Conservation (phyloP, 2,888 invertebrate species). For the Cremastinae sp. region DNA sequence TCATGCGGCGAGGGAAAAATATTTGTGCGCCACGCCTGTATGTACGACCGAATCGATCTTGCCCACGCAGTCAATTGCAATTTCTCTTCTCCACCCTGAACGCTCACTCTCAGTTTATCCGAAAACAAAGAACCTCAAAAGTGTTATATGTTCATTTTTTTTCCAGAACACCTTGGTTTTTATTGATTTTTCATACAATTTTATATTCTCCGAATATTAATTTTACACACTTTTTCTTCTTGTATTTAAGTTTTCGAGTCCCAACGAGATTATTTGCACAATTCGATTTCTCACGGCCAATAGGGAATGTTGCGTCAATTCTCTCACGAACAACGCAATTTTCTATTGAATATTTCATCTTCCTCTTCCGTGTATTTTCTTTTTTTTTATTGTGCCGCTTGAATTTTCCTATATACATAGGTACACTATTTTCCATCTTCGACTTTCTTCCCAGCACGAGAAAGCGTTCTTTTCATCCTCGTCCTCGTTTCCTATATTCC, state of each 20-base stretch:
- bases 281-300: background rate
- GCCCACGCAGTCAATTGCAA: constrained; percentile 35
- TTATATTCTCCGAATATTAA: too few species aligned
- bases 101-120: constrained; percentile 2
- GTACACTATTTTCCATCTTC: background rate
- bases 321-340: constrained; percentile 29
- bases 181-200: too few species aligned
- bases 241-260: background rate
- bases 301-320: constrained; percentile 17
- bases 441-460: background rate
- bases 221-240: too few species aligned
- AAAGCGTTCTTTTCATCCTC: background rate
- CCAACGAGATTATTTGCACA: background rate
- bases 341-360: constrained; percentile 14
- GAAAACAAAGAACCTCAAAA: background rate
- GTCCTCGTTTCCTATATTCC: too few species aligned
- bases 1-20: constrained; percentile 28
- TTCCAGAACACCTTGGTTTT: too few species aligned
- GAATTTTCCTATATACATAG: constrained; percentile 14
- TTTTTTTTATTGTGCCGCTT: background rate
- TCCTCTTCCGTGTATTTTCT: background rate
- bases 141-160: background rate
- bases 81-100: constrained; percentile 16
- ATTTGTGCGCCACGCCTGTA: constrained; percentile 51
- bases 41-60: constrained; percentile 25